A percentile compares a stretch with the other conserved stretches of the same genome.
Evolutionary conservation across 1,140 invertebrate genomes (phyloP).

Genomic region (Aphidius ervi): DNA sequence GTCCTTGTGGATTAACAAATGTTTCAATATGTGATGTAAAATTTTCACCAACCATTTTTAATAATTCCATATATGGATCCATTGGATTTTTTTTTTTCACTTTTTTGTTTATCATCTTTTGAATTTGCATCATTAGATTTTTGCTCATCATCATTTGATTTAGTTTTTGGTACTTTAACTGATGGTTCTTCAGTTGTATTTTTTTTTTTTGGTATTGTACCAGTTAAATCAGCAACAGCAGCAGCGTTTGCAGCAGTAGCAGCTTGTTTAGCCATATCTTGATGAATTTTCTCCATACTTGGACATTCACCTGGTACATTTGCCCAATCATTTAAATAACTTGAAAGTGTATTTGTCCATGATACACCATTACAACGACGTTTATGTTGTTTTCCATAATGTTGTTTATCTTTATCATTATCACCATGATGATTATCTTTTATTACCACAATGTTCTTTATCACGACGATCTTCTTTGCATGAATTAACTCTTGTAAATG

Average conservation of each 20-base stretch:
- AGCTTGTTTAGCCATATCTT: too few relatives aligned
- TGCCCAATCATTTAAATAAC: slow-evolving; percentile 33
- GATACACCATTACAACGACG: slow-evolving; percentile 16
- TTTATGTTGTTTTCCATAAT: slow-evolving; percentile 15
- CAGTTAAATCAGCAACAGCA: too few relatives aligned
- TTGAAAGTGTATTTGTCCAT: slow-evolving; percentile 30
- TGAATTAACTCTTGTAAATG: not conserved
- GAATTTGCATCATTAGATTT: slow-evolving; percentile 1
- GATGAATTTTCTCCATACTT: slow-evolving; percentile 7
- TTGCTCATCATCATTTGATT: slow-evolving; percentile 8
- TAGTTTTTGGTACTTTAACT: not conserved
- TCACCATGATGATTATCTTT: slow-evolving; percentile 3
- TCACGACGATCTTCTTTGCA: not conserved
- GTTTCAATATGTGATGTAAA: slow-evolving; percentile 53
- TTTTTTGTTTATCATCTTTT: slow-evolving; percentile 8
- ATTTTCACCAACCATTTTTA: slow-evolving; percentile 46
- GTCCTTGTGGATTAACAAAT: slow-evolving; percentile 51
- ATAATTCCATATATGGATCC: slow-evolving; percentile 32
- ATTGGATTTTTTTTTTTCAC: slow-evolving; percentile 31
- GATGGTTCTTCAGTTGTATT: not conserved
- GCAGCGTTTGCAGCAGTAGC: not conserved
- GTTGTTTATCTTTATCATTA: not conserved
- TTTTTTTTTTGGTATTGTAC: slow-evolving; percentile 31
- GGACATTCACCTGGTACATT: slow-evolving; percentile 29
- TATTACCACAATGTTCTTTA: not conserved